Evolutionary conservation across 2,888 invertebrate species (phyloP).

Genomic region (Lasioglossum malachurum): DNA sequence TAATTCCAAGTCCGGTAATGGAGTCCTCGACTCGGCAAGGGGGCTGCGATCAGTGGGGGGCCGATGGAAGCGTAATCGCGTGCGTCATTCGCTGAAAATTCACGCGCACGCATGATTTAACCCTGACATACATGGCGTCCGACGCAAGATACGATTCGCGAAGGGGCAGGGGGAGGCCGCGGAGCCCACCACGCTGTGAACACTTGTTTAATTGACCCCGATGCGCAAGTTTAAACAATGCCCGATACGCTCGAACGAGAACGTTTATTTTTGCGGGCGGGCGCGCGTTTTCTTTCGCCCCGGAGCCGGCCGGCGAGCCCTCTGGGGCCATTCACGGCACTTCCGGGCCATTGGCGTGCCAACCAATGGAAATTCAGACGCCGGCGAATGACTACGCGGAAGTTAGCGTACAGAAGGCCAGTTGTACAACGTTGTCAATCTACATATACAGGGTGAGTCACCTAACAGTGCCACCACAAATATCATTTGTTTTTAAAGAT

Average conservation of each 20-base stretch:
- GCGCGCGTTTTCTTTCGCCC: slow-evolving; percentile 1
- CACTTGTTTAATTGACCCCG: slow-evolving; percentile 60
- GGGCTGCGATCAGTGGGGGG: not conserved
- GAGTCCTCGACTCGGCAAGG: slow-evolving; percentile 33
- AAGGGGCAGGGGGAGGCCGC: not conserved
- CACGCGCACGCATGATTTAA: slow-evolving; percentile 49
- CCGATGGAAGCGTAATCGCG: slow-evolving; percentile 5
- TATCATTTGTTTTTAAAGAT: too few relatives aligned
- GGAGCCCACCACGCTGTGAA: not conserved
- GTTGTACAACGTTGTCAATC: too few relatives aligned
- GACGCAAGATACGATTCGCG: slow-evolving; percentile 43
- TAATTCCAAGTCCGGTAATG: slow-evolving; percentile 35
- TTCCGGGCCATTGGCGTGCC: not conserved
- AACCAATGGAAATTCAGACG: not conserved
- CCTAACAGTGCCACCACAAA: too few relatives aligned
- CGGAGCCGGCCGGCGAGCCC: not conserved
- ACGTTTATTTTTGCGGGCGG: slow-evolving; percentile 49
- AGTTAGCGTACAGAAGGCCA: too few relatives aligned
- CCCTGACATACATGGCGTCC: slow-evolving; percentile 63
- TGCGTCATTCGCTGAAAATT: slow-evolving; percentile 47
- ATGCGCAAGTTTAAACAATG: slow-evolving; percentile 44
- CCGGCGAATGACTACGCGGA: not conserved
- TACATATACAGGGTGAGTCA: too few relatives aligned
- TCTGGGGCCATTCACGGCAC: not conserved
- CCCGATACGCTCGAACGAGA: slow-evolving; percentile 41